These are phyloP conservation scores for Drosophila monieri DNA, from an alignment of 2,888 invertebrate species.

Conservation along the genomic window DNA sequence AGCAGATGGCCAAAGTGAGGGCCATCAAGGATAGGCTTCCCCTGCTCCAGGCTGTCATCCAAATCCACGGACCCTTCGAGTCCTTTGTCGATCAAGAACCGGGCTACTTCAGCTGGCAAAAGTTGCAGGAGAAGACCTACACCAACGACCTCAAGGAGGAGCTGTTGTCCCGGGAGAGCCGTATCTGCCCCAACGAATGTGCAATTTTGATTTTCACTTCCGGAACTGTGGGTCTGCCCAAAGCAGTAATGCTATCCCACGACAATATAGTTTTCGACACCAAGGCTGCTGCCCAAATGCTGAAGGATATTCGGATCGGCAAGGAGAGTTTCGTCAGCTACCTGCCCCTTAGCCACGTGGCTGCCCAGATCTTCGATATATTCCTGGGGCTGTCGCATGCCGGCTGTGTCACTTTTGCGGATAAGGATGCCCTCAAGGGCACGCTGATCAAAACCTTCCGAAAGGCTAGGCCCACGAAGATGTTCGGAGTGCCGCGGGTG, in stretches of 20 bases:
- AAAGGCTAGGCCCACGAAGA: conserved; percentile 91
- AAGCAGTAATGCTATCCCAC: conserved; percentile 96
- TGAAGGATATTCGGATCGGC: conserved; percentile 85
- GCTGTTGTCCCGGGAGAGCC: conserved; percentile 87
- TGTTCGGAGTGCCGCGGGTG: conserved; percentile 94
- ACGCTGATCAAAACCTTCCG: conserved; percentile 89
- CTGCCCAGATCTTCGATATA: conserved; percentile 92
- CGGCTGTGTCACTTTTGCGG: conserved; percentile 90
- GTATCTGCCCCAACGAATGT: conserved; percentile 91
- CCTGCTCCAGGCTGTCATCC: conserved; percentile 90
- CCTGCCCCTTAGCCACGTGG: conserved; percentile 94
- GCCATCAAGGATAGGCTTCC: conserved; percentile 88
- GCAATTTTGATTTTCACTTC: conserved; percentile 95
- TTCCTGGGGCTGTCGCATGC: conserved; percentile 84
- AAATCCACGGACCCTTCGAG: conserved; percentile 81
- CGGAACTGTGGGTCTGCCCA: conserved; percentile 94
- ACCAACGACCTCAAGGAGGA: conserved; percentile 88
- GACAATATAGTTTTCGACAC: conserved; percentile 92
- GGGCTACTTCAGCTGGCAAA: conserved; percentile 80
- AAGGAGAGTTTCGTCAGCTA: conserved; percentile 89
- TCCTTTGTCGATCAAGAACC: conserved; percentile 75
- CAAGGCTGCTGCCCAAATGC: conserved; percentile 82
- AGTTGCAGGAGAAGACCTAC: conserved; percentile 85
- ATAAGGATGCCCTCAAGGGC: conserved; percentile 94
- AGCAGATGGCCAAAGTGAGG: conserved; percentile 92